Evolutionary conservation across 1,140 invertebrate species (phyloP).

Genomic region (Cotesia chilonis): DNA sequence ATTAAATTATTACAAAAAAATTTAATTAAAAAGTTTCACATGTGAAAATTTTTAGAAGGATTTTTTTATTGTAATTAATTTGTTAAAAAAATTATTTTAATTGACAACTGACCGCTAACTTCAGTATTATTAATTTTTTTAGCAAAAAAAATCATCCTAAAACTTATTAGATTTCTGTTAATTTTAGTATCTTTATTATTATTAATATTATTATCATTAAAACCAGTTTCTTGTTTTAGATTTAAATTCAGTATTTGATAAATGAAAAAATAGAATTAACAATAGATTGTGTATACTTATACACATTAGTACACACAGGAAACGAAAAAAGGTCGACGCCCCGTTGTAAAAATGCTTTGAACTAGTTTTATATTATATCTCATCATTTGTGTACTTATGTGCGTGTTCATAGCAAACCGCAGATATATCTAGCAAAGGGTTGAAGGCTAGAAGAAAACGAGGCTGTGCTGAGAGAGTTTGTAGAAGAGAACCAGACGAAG

Average conservation of each 20-base stretch:
- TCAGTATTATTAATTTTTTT: too few relatives aligned
- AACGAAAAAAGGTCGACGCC: slow-evolving; percentile 23
- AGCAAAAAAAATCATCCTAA: too few relatives aligned
- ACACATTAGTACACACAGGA: background rate
- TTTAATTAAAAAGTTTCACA: too few relatives aligned
- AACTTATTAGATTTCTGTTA: too few relatives aligned
- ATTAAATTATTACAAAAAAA: too few relatives aligned
- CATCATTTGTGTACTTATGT: slow-evolving; percentile 26
- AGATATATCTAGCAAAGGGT: background rate
- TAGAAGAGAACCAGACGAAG: background rate
- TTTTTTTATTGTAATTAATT: too few relatives aligned
- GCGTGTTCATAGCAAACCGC: slow-evolving; percentile 34
- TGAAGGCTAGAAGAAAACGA: background rate
- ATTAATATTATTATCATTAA: too few relatives aligned
- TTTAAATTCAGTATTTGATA: background rate
- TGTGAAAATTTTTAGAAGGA: too few relatives aligned
- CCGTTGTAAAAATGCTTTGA: slow-evolving; percentile 15
- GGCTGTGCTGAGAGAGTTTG: background rate
- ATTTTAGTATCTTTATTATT: too few relatives aligned
- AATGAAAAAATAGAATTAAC: background rate
- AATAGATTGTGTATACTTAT: slow-evolving; percentile 5
- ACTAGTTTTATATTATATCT: slow-evolving; percentile 10
- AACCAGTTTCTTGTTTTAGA: too few relatives aligned
- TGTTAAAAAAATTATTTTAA: too few relatives aligned
- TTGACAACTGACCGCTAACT: too few relatives aligned